Percentiles rank a stretch among this genome's conserved stretches.
Evolutionary conservation across 2,797 vertebrate species (phyloP).

Genomic region (Eidolon dupreanum): DNA sequence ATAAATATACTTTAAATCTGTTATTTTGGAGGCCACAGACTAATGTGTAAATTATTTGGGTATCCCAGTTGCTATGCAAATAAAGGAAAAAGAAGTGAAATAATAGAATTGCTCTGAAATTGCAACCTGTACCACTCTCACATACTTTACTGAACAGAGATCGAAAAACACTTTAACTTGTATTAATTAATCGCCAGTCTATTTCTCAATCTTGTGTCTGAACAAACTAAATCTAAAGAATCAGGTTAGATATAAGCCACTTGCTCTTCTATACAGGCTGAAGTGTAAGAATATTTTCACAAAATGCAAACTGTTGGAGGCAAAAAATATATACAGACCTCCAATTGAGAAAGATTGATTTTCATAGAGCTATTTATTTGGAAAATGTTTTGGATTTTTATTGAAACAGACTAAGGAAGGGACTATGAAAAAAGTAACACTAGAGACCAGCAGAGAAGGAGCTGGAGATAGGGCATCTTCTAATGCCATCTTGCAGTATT

Average conservation of each 20-base stretch:
- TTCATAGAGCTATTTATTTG: neutral
- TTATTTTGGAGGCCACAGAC: neutral
- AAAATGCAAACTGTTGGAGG: neutral
- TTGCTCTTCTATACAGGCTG: neutral
- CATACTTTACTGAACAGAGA: neutral
- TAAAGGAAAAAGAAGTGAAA: constrained; percentile 21
- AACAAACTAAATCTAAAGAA: neutral
- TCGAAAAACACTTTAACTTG: neutral
- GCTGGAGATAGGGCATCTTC: neutral
- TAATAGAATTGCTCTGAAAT: constrained; percentile 4
- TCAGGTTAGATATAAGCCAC: neutral
- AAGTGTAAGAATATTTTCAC: neutral
- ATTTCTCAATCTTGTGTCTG: neutral
- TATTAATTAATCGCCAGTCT: neutral
- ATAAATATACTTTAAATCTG: neutral
- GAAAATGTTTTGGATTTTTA: constrained; percentile 23
- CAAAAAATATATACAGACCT: neutral
- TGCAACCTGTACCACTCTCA: neutral
- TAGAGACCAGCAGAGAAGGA: neutral
- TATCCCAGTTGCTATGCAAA: neutral
- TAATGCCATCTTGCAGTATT: neutral
- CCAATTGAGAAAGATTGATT: neutral
- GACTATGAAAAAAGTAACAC: neutral
- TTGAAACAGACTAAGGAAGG: neutral
- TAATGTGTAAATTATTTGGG: neutral